Percentiles rank a stretch among this genome's conserved stretches.
These are phyloP conservation scores for Oxyura jamaicensis DNA, from an alignment of 2,113 vertebrate genomes.

Conservation along the genomic window DNA sequence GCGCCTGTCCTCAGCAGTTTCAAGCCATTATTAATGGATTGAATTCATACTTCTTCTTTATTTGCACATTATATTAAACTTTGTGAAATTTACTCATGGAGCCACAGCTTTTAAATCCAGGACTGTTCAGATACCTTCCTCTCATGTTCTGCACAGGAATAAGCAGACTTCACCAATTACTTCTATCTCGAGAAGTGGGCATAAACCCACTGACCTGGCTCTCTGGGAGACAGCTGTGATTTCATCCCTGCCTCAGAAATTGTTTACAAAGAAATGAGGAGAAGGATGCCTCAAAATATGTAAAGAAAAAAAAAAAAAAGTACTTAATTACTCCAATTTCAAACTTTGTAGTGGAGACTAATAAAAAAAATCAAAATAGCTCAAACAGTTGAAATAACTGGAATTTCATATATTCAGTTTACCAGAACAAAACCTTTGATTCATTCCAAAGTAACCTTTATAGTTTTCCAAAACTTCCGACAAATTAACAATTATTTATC, in stretches of 20 bases:
- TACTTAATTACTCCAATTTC: not conserved
- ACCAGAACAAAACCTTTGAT: not conserved
- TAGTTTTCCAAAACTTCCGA: not conserved
- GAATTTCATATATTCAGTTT: not conserved
- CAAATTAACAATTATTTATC: not conserved
- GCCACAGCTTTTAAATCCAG: not conserved
- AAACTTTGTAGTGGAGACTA: not conserved
- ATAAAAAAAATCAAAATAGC: not conserved
- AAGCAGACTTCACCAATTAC: not conserved
- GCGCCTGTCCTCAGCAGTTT: not conserved
- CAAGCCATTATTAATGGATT: accelerated
- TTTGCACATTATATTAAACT: not conserved
- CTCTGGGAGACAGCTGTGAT: not conserved
- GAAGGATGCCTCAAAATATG: not conserved
- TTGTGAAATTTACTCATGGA: accelerated
- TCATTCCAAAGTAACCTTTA: not conserved
- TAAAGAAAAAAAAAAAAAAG: not conserved
- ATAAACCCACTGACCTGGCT: not conserved
- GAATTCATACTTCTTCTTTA: not conserved
- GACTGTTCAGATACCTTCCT: not conserved
- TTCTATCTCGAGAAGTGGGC: not conserved
- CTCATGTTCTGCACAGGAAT: not conserved
- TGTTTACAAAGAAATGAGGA: not conserved
- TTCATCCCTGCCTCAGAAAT: not conserved
- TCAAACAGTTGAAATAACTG: not conserved